Base-by-base conservation (phyloP, 2,888 invertebrate genomes). In the Scaeva pyrastri region DNA sequence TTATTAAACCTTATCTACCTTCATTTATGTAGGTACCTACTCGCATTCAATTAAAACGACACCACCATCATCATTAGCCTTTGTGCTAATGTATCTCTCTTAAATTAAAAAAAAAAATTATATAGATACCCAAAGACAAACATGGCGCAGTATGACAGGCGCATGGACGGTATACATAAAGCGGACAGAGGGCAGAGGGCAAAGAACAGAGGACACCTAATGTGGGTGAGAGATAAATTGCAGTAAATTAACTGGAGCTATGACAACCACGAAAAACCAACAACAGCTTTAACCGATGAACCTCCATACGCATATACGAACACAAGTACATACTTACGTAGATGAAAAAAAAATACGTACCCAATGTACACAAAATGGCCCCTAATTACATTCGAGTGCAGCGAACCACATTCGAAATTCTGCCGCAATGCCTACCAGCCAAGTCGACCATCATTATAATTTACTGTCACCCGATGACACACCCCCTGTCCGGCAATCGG, bases 381-480 rank as follows among this genome's bases (percentile, higher is more conserved):
- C 58, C 84, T 72, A 80, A 85, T 85, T 85, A 85, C 84, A 68
- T 75, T 76, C 80, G 26, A 79, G 72, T 72, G 72, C 36, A 12
- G 77, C 58, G 48, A 58, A 66, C 41, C 26, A 64, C 55, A 43
- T 56, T 58, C 39, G 39, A 19, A 39, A 60, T 21, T 64, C 64
- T 48, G 66, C 50, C 43, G 31, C 64, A 73, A 68, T 66, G 52
- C 58, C 71, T 31, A 4, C 31, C 31, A 3, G 8, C 31, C 31
- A 50, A 71, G 58, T 23, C 74, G 66, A 75, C 75, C 76, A 68
- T 80, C 75, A 68, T 68, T 41, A 55, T 80, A 85, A 85, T 80
- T 80, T 85, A 85, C 68, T 50, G 72, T 72, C 58, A 60, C 58
- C 52, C 75, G 72, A 80, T 80, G 70, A 66, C 84, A 85, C 80